phyloP scores from a whole-genome alignment of 2,888 invertebrate species.

The Pachycephus smyrnensis region DNA sequence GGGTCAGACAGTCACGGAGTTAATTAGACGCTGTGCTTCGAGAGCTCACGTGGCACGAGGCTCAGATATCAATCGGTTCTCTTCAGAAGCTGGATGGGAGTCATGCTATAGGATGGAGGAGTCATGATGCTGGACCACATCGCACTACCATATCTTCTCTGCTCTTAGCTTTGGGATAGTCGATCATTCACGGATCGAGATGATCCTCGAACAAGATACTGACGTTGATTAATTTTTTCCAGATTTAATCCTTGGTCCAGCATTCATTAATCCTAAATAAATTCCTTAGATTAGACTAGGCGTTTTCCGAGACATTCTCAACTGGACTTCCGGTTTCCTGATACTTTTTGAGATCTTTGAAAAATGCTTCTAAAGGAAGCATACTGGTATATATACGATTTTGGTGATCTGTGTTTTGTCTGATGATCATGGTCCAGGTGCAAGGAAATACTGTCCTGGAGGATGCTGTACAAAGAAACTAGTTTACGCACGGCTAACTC shows the following conservation, averaged over 20 bases:
- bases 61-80: constrained; percentile 61
- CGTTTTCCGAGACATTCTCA: too few relatives aligned
- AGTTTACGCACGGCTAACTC: constrained; percentile 37
- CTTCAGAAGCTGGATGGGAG: constrained; percentile 2
- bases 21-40: constrained; percentile 63
- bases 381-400: too few relatives aligned
- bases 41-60: constrained; percentile 56
- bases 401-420: too few relatives aligned
- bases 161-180: neutral
- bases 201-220: too few relatives aligned
- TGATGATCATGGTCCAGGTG: too few relatives aligned
- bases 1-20: constrained; percentile 66
- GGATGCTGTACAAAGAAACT: constrained; percentile 33
- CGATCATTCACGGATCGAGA: neutral
- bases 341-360: too few relatives aligned
- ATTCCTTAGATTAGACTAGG: too few relatives aligned
- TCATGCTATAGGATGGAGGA: neutral
- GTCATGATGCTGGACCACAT: neutral
- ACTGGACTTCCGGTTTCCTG: too few relatives aligned
- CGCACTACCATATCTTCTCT: constrained; percentile 4
- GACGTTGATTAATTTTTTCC: constrained; percentile 7
- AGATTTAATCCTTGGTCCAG: too few relatives aligned
- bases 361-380: too few relatives aligned
- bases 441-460: too few relatives aligned
- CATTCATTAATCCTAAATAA: too few relatives aligned